Evolutionary conservation across 2,888 invertebrate genomes (phyloP).

Genomic region (Tethea ocularis): DNA sequence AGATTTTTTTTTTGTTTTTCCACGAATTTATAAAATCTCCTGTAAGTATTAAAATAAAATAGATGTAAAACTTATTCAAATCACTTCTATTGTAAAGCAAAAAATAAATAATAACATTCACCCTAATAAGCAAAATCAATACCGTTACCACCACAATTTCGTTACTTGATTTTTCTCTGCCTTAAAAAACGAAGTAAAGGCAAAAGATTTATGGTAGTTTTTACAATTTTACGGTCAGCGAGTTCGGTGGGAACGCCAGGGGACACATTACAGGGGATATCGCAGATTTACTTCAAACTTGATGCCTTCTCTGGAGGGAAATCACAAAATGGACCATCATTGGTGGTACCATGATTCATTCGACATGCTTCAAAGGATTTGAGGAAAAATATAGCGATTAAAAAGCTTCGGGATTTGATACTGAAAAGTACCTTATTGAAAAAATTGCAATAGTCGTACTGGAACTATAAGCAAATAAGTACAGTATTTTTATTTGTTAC

Average conservation of each 20-base stretch:
- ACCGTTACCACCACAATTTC: not conserved
- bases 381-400: not conserved
- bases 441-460: too few relatives aligned
- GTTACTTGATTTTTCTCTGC: constrained; percentile 25
- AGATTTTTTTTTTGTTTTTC: too few relatives aligned
- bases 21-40: too few relatives aligned
- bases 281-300: constrained; percentile 80
- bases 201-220: constrained; percentile 79
- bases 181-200: constrained; percentile 50
- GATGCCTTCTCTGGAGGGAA: constrained; percentile 76
- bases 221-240: constrained; percentile 82
- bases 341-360: constrained; percentile 55
- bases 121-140: not conserved
- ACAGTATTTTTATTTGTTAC: too few relatives aligned
- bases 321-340: constrained; percentile 72
- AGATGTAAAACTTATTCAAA: too few relatives aligned
- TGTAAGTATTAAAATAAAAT: too few relatives aligned
- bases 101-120: too few relatives aligned
- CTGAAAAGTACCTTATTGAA: not conserved
- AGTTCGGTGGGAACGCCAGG: constrained; percentile 67
- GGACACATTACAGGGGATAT: constrained; percentile 78
- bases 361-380: constrained; percentile 47
- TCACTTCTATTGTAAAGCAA: too few relatives aligned
- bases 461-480: too few relatives aligned
- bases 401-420: not conserved